Base-by-base conservation (phyloP, 2,113 vertebrate genomes). In the Phycodurus eques region DNA sequence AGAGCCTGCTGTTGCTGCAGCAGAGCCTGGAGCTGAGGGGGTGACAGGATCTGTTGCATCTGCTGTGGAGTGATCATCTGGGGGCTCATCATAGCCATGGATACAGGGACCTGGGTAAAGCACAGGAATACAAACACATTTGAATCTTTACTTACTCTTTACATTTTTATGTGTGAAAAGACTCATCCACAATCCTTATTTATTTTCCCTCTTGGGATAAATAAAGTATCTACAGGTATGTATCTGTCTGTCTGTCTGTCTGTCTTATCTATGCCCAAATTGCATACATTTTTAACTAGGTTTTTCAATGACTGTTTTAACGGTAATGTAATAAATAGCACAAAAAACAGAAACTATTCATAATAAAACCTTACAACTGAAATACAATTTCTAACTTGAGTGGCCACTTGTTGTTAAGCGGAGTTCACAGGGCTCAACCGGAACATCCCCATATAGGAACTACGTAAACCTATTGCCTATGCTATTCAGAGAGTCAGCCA, bases 41-140 rank as follows among this genome's bases (percentile, higher is more conserved):
- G 98, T 0, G 98, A 98, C 85, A 99, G 93, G 88, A 99, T 98
- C 94, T 99, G 98, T 89, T 99, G 98, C 96, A 99, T 97, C 87
- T 99, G 98, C 88, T 99, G 98, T 1, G 97, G 96, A 4, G 96
- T 98, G 80, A 99, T 97, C 96, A 99, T 96, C 92, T 98, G 97
- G 0, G 97, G 96, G 54, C 96, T 98, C 98, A 99, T 98, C 98
- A 99, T 99, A 39, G 98, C 96, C 93, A 99, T 96, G 0, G 98
- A 99, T 82, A 99, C 96, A 0, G 98, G 98, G 22, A 99, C 96
- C 98, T 99, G 83, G n/a, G 76, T 33, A 31, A 42, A 78, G 19
- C 51, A 79, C 66, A 75, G 31, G 5, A 0, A 69, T 7, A 53
- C 17, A 53, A 53, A 53, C 6, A 53, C 13, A 64, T n/a, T 59